Percentiles rank a stretch among this genome's conserved stretches.
Conservation (phyloP, 2,113 vertebrate species). For the Eurystomus gularis region DNA sequence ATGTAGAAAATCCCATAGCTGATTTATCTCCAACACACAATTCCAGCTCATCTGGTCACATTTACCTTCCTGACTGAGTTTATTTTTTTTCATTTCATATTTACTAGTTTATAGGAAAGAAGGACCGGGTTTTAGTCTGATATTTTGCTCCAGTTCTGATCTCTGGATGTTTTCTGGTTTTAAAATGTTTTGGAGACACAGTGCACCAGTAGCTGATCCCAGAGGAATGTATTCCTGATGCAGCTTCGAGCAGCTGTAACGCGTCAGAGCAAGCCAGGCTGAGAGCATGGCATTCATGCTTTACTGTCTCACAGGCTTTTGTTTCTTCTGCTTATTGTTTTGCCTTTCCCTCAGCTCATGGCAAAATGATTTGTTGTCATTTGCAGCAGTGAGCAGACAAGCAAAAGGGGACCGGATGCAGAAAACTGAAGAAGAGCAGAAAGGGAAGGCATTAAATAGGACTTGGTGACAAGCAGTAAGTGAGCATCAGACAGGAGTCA, state of each 20-base stretch:
- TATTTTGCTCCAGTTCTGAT: neutral
- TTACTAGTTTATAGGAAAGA: neutral
- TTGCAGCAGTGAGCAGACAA: neutral
- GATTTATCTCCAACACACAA: neutral
- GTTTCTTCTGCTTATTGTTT: neutral
- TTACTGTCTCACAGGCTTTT: neutral
- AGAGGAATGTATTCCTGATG: neutral
- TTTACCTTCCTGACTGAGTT: neutral
- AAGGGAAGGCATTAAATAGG: neutral
- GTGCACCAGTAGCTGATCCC: neutral
- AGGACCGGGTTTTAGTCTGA: neutral
- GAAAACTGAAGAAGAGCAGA: neutral
- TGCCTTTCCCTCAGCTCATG: neutral
- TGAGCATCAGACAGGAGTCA: neutral
- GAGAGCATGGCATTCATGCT: neutral
- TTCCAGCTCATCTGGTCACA: neutral
- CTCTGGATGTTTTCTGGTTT: neutral
- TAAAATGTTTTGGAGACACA: neutral
- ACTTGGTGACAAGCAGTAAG: neutral
- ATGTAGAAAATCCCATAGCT: fast-evolving
- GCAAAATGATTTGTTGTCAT: neutral
- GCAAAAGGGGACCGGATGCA: neutral
- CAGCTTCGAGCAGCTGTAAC: neutral
- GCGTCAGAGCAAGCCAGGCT: neutral
- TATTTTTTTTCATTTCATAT: neutral